phyloP scores from a whole-genome alignment of 2,113 vertebrate species.

The Glaucomys volans region DNA sequence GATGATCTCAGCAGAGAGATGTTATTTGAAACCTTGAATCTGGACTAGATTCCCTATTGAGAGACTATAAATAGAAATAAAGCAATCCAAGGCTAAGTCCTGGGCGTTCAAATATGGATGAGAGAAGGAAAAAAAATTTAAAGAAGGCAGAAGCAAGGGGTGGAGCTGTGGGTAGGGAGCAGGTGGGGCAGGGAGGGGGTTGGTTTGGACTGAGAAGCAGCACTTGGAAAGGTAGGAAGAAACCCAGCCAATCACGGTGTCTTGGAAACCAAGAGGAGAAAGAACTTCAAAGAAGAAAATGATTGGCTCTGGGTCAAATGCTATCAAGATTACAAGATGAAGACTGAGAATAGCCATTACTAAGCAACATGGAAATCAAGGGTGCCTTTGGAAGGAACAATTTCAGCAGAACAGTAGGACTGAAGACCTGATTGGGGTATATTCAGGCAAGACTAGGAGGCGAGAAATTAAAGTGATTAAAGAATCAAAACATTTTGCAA shows the following conservation, averaged over 20 bases:
- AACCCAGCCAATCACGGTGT: neutral
- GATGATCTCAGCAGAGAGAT: neutral
- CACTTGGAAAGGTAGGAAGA: neutral
- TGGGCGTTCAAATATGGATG: neutral
- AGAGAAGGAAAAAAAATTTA: neutral
- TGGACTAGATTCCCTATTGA: neutral
- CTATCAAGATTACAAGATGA: neutral
- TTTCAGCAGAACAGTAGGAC: neutral
- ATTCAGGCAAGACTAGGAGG: neutral
- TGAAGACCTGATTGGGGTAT: neutral
- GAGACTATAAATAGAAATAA: neutral
- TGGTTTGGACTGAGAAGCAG: neutral
- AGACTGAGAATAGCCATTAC: neutral
- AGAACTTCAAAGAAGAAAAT: neutral
- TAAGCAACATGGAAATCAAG: slow-evolving; percentile 19
- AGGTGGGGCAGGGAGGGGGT: too few relatives aligned
- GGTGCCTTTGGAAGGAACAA: neutral
- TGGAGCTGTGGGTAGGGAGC: too few relatives aligned
- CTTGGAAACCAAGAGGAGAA: neutral
- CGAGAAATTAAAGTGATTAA: neutral
- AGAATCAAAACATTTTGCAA: neutral
- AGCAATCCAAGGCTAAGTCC: neutral
- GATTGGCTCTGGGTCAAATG: neutral
- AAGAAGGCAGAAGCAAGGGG: neutral
- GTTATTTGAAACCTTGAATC: neutral